Conservation (phyloP, 2,797 vertebrate species). For the Delichon dasypus region DNA sequence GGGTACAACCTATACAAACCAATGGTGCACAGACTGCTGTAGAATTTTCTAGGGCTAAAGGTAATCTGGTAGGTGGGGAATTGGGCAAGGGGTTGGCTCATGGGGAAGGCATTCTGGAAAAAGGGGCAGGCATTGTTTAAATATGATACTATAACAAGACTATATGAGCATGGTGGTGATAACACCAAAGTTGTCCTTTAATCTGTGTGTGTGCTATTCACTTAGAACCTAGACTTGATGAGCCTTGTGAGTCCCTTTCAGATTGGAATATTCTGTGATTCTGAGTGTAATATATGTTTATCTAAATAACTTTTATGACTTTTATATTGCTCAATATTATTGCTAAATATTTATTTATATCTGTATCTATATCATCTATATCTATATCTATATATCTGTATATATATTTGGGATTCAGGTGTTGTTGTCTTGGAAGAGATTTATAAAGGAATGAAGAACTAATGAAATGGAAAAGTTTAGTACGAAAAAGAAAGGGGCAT, state of each 20-base stretch:
- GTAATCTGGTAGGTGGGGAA: too few species aligned
- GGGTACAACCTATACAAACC: too few species aligned
- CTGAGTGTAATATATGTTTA: neutral
- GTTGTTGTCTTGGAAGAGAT: neutral
- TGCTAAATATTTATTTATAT: neutral
- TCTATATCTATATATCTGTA: fast-evolving
- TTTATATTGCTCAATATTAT: neutral
- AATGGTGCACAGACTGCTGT: too few species aligned
- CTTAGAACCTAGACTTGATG: fast-evolving
- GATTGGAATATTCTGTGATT: neutral
- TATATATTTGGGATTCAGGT: neutral
- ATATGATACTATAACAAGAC: neutral
- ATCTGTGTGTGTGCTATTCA: too few species aligned
- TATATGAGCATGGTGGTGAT: neutral
- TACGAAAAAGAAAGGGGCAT: neutral
- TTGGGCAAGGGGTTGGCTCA: too few species aligned
- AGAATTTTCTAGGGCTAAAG: too few species aligned
- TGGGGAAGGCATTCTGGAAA: too few species aligned
- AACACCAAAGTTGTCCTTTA: neutral
- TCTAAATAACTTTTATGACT: neutral
- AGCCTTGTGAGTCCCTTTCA: neutral
- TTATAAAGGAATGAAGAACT: neutral
- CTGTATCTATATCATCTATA: neutral
- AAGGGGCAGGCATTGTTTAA: neutral
- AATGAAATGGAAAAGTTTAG: neutral